Conservation (phyloP, 2,888 invertebrate genomes). For the Amaurobius ferox region DNA sequence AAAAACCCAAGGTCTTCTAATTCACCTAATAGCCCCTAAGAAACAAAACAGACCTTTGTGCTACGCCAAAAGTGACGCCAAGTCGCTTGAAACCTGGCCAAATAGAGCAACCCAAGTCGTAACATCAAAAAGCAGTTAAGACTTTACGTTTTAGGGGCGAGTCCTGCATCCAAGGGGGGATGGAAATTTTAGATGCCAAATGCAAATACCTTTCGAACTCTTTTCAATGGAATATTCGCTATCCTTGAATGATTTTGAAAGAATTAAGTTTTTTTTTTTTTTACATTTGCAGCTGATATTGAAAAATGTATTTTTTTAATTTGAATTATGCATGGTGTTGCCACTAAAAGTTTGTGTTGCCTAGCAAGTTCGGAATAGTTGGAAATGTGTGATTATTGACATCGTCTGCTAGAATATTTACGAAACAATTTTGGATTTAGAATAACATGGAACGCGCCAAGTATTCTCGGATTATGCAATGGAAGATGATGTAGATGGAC, state of each 20-base stretch:
- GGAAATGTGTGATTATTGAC: background rate
- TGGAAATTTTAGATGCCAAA: background rate
- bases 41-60: slow-evolving; percentile 37
- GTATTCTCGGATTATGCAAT: background rate
- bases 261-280: background rate
- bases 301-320: background rate
- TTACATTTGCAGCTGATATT: background rate
- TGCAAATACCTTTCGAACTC: background rate
- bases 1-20: slow-evolving; percentile 39
- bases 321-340: background rate
- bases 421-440: background rate
- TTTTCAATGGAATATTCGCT: slow-evolving; percentile 2
- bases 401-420: background rate
- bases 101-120: slow-evolving; percentile 56
- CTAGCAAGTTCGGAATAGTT: background rate
- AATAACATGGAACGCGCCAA: background rate
- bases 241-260: background rate
- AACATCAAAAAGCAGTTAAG: slow-evolving; percentile 44
- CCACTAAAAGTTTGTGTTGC: background rate
- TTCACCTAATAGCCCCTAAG: background rate
- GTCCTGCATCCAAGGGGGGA: slow-evolving; percentile 4
- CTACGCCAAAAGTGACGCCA: slow-evolving; percentile 45
- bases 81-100: slow-evolving; percentile 46
- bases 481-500: background rate
- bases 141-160: slow-evolving; percentile 22